Conservation (phyloP, 2,888 invertebrate genomes). For the Ormyrus pomaceus region DNA sequence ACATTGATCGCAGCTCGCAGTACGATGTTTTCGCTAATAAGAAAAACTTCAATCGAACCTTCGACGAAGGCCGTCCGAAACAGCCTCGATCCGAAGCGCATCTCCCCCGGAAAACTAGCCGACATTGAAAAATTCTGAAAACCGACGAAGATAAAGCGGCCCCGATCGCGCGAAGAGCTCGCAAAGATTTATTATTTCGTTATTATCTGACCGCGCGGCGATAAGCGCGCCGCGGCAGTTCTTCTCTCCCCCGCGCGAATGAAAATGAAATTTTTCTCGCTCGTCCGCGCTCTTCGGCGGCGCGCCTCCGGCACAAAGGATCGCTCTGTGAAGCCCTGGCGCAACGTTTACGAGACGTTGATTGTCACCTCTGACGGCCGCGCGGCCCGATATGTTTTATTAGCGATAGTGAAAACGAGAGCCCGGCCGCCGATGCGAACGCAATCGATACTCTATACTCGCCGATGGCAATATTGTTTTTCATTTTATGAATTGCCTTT, state of each 20-base stretch:
- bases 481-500: too few relatives aligned
- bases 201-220: conserved; percentile 41
- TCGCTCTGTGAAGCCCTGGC: neutral
- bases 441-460: conserved; percentile 61
- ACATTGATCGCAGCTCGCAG: too few relatives aligned
- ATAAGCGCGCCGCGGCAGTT: conserved; percentile 18
- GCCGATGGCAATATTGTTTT: conserved; percentile 8
- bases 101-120: neutral
- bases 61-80: too few relatives aligned
- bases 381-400: conserved; percentile 65
- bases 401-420: conserved; percentile 64
- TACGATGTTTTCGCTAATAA: too few relatives aligned
- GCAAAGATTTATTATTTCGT: conserved; percentile 54
- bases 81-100: too few relatives aligned
- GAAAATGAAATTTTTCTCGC: conserved; percentile 39
- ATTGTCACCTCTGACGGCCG: conserved; percentile 56
- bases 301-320: conserved; percentile 35
- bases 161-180: conserved; percentile 28
- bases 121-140: conserved; percentile 42
- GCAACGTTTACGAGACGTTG: conserved; percentile 7
- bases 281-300: conserved; percentile 8
- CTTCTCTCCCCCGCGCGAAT: conserved; percentile 14
- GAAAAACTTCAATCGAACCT: too few relatives aligned
- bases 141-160: conserved; percentile 34
- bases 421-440: conserved; percentile 64